A percentile compares a stretch with the other conserved stretches of the same genome.
These are phyloP conservation scores for Cephus cinctus DNA, from an alignment of 1,140 invertebrate species.

Conservation along the genomic window DNA sequence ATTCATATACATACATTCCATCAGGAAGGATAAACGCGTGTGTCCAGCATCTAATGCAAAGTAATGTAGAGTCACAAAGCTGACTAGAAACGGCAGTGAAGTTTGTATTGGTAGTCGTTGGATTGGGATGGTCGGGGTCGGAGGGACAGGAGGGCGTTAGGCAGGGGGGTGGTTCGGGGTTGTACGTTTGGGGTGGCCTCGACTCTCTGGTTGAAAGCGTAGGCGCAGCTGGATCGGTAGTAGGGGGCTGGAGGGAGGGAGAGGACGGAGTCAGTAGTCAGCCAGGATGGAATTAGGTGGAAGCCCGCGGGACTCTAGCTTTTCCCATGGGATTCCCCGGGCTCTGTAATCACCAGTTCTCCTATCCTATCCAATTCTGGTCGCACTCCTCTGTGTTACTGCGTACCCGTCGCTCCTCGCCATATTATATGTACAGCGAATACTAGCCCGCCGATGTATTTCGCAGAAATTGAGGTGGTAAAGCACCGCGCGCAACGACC, in stretches of 20 bases:
- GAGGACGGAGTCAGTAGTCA: constrained; percentile 40
- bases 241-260: neutral
- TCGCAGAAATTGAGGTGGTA: too few species aligned
- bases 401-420: neutral
- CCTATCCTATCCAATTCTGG: constrained; percentile 50
- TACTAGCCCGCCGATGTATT: too few species aligned
- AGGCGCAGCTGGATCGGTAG: constrained; percentile 17
- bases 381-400: constrained; percentile 24
- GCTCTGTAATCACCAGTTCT: constrained; percentile 53
- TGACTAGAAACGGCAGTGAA: too few species aligned
- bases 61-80: too few species aligned
- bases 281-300: constrained; percentile 52
- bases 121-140: too few species aligned
- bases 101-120: too few species aligned
- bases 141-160: constrained; percentile 6
- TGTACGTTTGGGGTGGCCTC: too few species aligned
- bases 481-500: too few species aligned
- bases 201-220: constrained; percentile 26
- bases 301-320: constrained; percentile 43
- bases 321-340: constrained; percentile 41
- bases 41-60: too few species aligned
- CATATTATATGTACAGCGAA: too few species aligned
- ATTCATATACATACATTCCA: too few species aligned
- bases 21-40: too few species aligned
- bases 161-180: constrained; percentile 18